Percentiles rank a stretch among this genome's conserved stretches.
These are phyloP conservation scores for Cichladusa arquata DNA, from an alignment of 2,113 vertebrate species.

Conservation along the genomic window DNA sequence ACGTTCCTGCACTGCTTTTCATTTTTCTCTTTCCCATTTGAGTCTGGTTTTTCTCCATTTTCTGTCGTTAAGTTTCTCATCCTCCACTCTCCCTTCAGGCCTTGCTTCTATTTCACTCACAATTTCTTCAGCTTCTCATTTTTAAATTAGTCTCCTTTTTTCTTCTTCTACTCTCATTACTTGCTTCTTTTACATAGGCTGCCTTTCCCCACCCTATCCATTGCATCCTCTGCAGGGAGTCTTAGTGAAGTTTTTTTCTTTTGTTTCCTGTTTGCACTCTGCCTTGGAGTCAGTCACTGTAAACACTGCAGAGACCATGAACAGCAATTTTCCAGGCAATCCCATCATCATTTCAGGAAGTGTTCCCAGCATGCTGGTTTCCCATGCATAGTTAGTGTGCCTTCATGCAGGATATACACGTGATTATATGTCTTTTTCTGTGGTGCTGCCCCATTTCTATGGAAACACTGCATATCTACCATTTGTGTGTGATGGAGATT, in stretches of 20 bases:
- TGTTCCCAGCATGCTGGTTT: constrained; percentile 16
- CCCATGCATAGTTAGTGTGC: constrained; percentile 20
- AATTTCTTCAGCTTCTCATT: background rate
- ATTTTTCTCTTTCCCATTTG: background rate
- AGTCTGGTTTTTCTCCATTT: background rate
- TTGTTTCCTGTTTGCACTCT: background rate
- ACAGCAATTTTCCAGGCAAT: constrained; percentile 28
- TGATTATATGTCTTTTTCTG: constrained; percentile 8
- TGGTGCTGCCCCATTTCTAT: constrained; percentile 37
- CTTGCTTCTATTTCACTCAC: background rate
- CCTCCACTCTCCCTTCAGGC: background rate
- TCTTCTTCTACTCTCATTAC: background rate
- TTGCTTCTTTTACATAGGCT: background rate
- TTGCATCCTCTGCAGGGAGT: background rate
- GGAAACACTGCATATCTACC: background rate
- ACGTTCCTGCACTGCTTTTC: background rate
- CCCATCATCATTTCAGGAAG: constrained; percentile 12
- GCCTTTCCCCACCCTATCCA: background rate
- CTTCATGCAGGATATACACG: background rate
- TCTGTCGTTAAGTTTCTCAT: background rate
- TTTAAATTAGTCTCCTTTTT: background rate
- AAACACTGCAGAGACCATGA: background rate
- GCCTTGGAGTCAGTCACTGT: background rate
- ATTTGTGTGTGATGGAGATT: constrained; percentile 2
- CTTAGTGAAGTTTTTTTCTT: background rate